phyloP scores from a whole-genome alignment of 2,888 invertebrate species.

The Notocelia uddmanniana region DNA sequence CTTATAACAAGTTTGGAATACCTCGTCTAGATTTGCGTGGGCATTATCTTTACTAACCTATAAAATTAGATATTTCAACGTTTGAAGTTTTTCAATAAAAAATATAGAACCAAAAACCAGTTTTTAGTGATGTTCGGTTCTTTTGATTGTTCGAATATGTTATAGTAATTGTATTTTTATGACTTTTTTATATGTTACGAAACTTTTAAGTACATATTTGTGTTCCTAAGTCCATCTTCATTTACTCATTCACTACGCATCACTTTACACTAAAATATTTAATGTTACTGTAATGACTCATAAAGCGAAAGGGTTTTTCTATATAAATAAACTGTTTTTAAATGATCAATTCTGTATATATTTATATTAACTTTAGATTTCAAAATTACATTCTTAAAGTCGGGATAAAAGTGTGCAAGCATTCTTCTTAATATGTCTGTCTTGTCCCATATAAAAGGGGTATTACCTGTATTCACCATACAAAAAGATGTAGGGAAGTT shows the following conservation, averaged over 20 bases:
- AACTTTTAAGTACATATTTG: slow-evolving; percentile 15
- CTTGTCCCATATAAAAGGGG: not conserved
- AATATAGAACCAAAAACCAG: not conserved
- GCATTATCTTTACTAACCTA: slow-evolving; percentile 8
- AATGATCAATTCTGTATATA: not conserved
- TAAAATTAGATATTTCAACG: not conserved
- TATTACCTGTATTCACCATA: not conserved
- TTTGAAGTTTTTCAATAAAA: slow-evolving; percentile 1
- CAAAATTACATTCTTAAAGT: no score
- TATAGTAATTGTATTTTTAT: slow-evolving; percentile 5
- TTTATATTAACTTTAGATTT: no score
- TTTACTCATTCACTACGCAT: not conserved
- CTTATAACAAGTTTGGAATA: slow-evolving; percentile 6
- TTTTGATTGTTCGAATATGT: slow-evolving; percentile 5
- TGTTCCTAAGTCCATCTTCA: not conserved
- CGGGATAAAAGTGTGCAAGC: no score
- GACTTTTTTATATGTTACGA: slow-evolving; percentile 4
- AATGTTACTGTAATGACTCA: not conserved
- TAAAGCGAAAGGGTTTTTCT: not conserved
- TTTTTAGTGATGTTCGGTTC: not conserved
- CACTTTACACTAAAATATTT: not conserved
- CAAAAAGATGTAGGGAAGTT: slow-evolving; percentile 1
- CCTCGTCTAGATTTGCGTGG: slow-evolving; percentile 14
- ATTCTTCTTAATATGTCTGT: no score
- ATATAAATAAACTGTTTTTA: not conserved